Percentiles rank a stretch among this genome's conserved stretches.
These are phyloP conservation scores for Chaetodon trifasciatus DNA, from an alignment of 2,797 vertebrate species.

Conservation along the genomic window DNA sequence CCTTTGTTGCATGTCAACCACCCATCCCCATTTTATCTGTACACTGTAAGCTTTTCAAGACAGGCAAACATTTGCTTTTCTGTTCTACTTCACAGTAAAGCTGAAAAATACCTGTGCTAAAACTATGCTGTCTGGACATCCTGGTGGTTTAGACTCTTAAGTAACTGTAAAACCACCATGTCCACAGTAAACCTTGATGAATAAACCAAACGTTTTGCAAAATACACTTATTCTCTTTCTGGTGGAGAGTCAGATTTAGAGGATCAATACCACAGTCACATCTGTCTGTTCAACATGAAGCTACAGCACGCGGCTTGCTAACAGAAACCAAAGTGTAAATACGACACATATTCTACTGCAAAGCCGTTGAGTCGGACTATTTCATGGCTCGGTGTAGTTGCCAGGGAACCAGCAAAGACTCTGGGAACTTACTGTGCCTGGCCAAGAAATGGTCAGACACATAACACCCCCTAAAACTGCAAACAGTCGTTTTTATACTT, in stretches of 20 bases:
- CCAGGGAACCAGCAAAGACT: not conserved
- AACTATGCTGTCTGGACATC: not conserved
- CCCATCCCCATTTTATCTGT: not conserved
- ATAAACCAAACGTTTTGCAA: not conserved
- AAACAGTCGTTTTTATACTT: not conserved
- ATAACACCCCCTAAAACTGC: not conserved
- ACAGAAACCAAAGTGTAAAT: not conserved
- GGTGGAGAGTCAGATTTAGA: not conserved
- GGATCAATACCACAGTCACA: not conserved
- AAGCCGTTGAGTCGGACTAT: not conserved
- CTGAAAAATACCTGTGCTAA: conserved; percentile 7
- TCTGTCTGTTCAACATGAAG: not conserved
- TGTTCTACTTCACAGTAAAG: not conserved
- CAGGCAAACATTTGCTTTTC: not conserved
- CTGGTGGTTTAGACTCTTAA: not conserved
- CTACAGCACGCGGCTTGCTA: not conserved
- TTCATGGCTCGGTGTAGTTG: not conserved
- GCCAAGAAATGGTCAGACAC: not conserved
- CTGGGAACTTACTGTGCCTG: not conserved
- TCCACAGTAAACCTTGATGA: not conserved
- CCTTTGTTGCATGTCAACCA: not conserved
- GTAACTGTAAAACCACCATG: conserved; percentile 16
- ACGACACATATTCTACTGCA: not conserved
- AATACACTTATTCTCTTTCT: not conserved
- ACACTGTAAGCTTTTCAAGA: not conserved